Evolutionary conservation across 2,888 invertebrate species (phyloP).

Genomic region (Tuta absoluta): DNA sequence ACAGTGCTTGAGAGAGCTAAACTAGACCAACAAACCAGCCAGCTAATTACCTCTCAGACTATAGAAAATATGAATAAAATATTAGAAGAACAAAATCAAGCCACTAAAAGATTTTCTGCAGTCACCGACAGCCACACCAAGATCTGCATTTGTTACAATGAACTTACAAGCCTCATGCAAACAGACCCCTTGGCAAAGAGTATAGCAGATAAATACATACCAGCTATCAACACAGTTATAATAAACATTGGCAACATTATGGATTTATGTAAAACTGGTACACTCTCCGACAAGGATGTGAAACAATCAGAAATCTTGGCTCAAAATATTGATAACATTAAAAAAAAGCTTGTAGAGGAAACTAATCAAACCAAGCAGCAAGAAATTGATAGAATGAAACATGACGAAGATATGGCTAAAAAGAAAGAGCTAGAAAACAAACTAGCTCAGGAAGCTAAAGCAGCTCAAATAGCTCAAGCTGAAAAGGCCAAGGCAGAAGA

Average conservation of each 20-base stretch:
- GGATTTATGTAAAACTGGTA: slow-evolving; percentile 66
- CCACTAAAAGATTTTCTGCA: slow-evolving; percentile 72
- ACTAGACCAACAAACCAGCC: slow-evolving; percentile 76
- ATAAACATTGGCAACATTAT: slow-evolving; percentile 70
- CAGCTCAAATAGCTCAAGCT: slow-evolving; percentile 37
- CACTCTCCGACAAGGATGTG: slow-evolving; percentile 75
- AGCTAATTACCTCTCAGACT: slow-evolving; percentile 64
- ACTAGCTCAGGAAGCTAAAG: slow-evolving; percentile 47
- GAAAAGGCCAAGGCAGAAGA: slow-evolving; percentile 41
- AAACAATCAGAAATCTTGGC: slow-evolving; percentile 78
- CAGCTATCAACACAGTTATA: slow-evolving; percentile 62
- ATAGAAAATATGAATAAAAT: slow-evolving; percentile 76
- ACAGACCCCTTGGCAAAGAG: slow-evolving; percentile 66
- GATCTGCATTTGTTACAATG: slow-evolving; percentile 80
- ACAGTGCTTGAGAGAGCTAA: slow-evolving; percentile 64
- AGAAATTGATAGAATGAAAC: slow-evolving; percentile 49
- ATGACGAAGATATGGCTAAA: slow-evolving; percentile 53
- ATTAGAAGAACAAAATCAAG: slow-evolving; percentile 75
- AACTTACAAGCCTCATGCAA: slow-evolving; percentile 73
- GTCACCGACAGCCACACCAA: slow-evolving; percentile 81
- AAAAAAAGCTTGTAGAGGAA: slow-evolving; percentile 65
- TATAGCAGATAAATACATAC: slow-evolving; percentile 68
- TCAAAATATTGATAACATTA: slow-evolving; percentile 73
- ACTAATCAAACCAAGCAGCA: slow-evolving; percentile 54
- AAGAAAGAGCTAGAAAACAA: slow-evolving; percentile 58